These are phyloP conservation scores for Halesus radiatus DNA, from an alignment of 1,140 invertebrate species.

Conservation along the genomic window DNA sequence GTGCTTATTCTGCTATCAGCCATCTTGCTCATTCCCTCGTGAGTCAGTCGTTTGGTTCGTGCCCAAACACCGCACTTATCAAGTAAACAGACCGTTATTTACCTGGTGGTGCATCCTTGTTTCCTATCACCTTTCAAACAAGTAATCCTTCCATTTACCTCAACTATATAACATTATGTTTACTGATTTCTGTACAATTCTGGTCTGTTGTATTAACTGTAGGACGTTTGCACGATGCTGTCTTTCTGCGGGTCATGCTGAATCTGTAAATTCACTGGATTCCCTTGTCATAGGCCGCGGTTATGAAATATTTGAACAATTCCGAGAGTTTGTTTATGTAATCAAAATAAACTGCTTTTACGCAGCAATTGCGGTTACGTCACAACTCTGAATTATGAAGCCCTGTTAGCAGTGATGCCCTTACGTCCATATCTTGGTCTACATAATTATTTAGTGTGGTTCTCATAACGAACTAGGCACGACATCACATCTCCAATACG, in stretches of 20 bases:
- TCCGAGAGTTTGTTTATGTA: neutral
- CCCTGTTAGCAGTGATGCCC: conserved; percentile 5
- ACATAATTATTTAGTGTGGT: conserved; percentile 20
- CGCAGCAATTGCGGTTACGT: conserved; percentile 8
- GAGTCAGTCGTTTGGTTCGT: no score
- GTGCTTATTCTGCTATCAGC: neutral
- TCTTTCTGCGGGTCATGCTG: neutral
- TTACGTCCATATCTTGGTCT: conserved; percentile 13
- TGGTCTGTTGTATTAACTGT: no score
- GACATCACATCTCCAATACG: conserved; percentile 9
- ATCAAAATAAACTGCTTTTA: neutral
- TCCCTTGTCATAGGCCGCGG: neutral
- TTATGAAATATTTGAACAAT: neutral
- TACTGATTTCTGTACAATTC: no score
- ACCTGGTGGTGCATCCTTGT: no score
- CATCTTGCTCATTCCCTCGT: neutral
- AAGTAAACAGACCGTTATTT: no score
- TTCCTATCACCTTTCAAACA: no score
- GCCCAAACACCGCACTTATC: no score
- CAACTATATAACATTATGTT: no score
- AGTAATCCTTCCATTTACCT: no score
- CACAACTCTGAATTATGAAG: neutral
- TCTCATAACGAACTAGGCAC: conserved; percentile 3
- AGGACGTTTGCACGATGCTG: no score
- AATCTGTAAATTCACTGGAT: neutral